Evolutionary conservation across 2,797 vertebrate species (phyloP).

Genomic region (Pseudotriccus pelzelni): DNA sequence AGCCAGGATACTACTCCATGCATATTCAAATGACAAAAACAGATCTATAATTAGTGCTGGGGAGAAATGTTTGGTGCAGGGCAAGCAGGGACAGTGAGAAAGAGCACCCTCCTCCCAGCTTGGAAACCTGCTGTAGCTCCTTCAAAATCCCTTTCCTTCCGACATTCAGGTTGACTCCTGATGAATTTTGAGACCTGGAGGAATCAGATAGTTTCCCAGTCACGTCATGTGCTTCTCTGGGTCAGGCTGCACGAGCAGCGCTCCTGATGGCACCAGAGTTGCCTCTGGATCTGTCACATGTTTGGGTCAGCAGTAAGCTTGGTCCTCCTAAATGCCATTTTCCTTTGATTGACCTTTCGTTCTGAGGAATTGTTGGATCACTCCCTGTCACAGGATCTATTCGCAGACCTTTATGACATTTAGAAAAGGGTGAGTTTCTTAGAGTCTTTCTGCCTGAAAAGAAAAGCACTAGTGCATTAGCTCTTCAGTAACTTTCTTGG

Average conservation of each 20-base stretch:
- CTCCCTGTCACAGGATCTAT: constrained; percentile 61
- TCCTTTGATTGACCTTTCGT: constrained; percentile 71
- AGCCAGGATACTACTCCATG: neutral
- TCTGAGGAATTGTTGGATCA: constrained; percentile 63
- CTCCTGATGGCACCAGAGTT: constrained; percentile 35
- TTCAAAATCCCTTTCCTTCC: constrained; percentile 69
- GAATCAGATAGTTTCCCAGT: constrained; percentile 68
- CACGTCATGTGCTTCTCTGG: constrained; percentile 37
- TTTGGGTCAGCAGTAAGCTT: constrained; percentile 39
- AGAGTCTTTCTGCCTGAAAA: constrained; percentile 1
- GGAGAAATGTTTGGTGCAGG: constrained; percentile 6
- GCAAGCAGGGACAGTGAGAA: constrained; percentile 40
- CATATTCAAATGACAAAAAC: constrained; percentile 35
- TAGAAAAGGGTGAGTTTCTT: constrained; percentile 32
- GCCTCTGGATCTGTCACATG: constrained; percentile 52
- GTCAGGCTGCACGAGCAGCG: neutral
- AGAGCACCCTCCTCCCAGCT: neutral
- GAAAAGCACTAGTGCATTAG: neutral
- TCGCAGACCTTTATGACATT: constrained; percentile 38
- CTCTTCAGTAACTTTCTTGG: neutral
- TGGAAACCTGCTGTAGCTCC: constrained; percentile 22
- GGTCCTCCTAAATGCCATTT: constrained; percentile 64
- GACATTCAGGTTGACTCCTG: constrained; percentile 64
- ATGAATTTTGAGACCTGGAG: constrained; percentile 67
- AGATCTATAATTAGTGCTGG: constrained; percentile 48